These are phyloP conservation scores for Fragum whitleyi DNA, from an alignment of 2,888 invertebrate genomes.

Conservation along the genomic window DNA sequence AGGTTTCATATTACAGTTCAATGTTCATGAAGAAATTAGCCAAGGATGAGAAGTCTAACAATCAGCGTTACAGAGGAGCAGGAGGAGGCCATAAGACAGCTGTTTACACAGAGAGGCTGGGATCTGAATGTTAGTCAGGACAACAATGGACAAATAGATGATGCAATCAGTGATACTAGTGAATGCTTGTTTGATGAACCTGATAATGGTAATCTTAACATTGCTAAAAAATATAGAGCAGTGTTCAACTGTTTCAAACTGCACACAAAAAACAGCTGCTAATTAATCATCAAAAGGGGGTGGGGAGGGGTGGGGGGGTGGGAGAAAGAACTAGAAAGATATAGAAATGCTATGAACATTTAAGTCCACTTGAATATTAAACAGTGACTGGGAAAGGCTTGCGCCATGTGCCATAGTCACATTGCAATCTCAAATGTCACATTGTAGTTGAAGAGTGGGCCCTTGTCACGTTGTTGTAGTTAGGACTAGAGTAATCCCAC, in stretches of 20 bases:
- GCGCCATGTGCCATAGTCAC: no score
- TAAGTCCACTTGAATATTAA: no score
- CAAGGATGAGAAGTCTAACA: not conserved
- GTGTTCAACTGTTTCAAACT: not conserved
- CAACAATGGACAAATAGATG: constrained; percentile 5
- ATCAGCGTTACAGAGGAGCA: not conserved
- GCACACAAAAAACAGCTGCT: not conserved
- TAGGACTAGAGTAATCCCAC: no score
- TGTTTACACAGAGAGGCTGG: constrained; percentile 13
- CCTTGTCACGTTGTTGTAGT: no score
- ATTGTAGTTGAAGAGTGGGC: no score
- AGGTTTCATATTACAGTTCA: no score
- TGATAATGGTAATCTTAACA: not conserved
- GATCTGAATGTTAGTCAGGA: not conserved
- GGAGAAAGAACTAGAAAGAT: no score
- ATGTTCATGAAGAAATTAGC: not conserved
- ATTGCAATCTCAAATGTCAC: no score
- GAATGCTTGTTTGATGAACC: constrained; percentile 17
- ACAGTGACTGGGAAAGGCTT: no score
- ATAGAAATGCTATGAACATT: no score
- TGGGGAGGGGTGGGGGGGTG: no score
- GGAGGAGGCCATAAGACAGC: not conserved
- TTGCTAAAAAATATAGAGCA: not conserved
- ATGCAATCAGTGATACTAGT: constrained; percentile 12
- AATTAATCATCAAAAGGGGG: no score